Evolutionary conservation across 2,113 vertebrate genomes (phyloP), one percentile per base, ranked within the genome.

Genomic region (Mixornis gularis): DNA sequence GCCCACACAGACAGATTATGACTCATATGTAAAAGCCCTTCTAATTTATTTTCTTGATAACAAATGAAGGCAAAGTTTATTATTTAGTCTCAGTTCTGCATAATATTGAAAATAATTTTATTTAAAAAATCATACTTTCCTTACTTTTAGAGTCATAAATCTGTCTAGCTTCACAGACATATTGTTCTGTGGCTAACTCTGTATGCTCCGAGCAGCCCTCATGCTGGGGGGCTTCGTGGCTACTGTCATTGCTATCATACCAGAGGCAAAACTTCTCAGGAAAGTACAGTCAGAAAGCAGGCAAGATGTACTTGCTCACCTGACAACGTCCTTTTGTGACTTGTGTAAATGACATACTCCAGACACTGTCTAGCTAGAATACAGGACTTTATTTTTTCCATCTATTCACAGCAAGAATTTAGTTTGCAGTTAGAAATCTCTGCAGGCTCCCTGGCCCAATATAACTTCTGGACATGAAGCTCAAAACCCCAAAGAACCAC

Each of bases 301-400:
- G 19, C 48, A 64, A 60, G 19, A 32, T 36, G 25, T 32, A 44
- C 60, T 9, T n/a, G 13, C n/a, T 52, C 74, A 68, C 10, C 36
- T 60, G 38, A 73, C 9, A 76, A 30, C 0, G 0, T 11, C 32
- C 62, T 55, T 58, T 32, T 18, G 3, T 38, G 40, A 29, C 14
- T 30, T 36, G 20, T 6, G 30, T 15, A 79, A 87, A 49, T 18
- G 1, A 46, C 36, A 13, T 20, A 34, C 10, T 79, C 53, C 48
- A 68, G 43, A 52, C 7, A 22, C 14, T 17, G 12, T 41, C n/a
- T 36, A 34, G 17, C 12, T 53, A 62, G 21, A 71, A 32, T 9
- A 60, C 7, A 34, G 20, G 19, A 43, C 5, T 5, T 34, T 24
- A 17, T 32, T 65, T 76, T 71, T 74, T 9, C 36, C 26, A 62